These are phyloP conservation scores for Chironomus striatipennis DNA, from an alignment of 1,140 invertebrate species.

Conservation along the genomic window DNA sequence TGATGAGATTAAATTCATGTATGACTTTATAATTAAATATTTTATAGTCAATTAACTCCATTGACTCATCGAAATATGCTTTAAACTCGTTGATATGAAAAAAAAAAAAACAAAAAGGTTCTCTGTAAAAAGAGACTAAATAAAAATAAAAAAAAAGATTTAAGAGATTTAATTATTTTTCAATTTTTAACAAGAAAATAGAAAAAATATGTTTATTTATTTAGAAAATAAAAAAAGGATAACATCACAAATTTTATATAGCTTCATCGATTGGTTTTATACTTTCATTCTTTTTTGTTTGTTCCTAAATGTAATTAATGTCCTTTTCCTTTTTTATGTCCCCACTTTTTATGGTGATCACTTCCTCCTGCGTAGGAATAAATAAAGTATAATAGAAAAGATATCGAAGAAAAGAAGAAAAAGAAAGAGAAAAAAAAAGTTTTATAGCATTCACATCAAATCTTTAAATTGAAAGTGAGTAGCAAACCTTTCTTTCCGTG, in stretches of 20 bases:
- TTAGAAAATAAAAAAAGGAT: too few species aligned
- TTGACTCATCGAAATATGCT: too few species aligned
- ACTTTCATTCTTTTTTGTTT: neutral
- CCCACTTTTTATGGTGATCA: conserved; percentile 57
- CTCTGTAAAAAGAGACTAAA: too few species aligned
- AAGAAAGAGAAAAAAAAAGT: neutral
- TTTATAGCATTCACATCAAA: neutral
- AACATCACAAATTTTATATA: neutral
- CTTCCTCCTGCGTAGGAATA: conserved; percentile 38
- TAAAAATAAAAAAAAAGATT: neutral
- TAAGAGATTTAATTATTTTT: neutral
- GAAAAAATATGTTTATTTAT: too few species aligned
- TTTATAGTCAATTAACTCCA: too few species aligned
- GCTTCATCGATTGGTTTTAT: neutral
- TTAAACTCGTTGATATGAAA: too few species aligned
- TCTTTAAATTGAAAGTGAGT: neutral
- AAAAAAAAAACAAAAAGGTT: too few species aligned
- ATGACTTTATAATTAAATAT: too few species aligned
- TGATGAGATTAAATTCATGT: too few species aligned
- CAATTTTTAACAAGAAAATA: too few species aligned
- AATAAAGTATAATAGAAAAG: neutral
- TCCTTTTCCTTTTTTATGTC: conserved; percentile 34
- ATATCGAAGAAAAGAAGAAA: neutral
- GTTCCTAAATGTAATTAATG: conserved; percentile 12
- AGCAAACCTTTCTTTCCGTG: conserved; percentile 54